Evolutionary conservation across 2,797 vertebrate genomes (phyloP), one percentile per base, ranked within the genome.

Genomic region (Nannoperca obscura): DNA sequence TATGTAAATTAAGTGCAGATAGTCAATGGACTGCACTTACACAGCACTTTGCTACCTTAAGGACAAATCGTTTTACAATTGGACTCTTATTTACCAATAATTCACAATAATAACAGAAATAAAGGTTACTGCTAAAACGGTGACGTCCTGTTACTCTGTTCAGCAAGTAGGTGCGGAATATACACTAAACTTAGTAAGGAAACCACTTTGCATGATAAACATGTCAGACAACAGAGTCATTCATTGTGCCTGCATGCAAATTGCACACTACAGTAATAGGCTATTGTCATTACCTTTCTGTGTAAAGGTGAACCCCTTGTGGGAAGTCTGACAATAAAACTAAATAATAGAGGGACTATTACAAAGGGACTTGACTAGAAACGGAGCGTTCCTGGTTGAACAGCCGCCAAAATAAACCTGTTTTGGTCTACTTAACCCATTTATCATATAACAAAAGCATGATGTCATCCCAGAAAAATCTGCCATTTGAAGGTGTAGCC

Each of bases 381-480:
- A 8, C 42, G 17, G 11, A 27, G 52, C 50, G 44, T 69, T 53
- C 10, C 42, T 20, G 13, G 50, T 4, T 75, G 57, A 53, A 62
- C 50, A 1, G 42, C 17, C 12, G 61, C 62, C 59, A 80, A 80
- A 77, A 74, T 12, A 62, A 74, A 80, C 72, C 40, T 49, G 6
- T 53, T 55, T 36, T 15, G 42, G 54, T 62, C 77, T 89, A 71
- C 74, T 81, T 66, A 44, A 53, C 15, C 22, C 54, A 76, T 82
- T 71, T 73, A 57, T 71, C 80, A 68, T 12, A 20, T 5, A 57
- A 57, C 78, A 76, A 87, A 89, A 80, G 85, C 80, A 93, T 94
- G 92, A 93, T 90, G 92, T 94, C 90, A 93, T 91, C 85, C 71
- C 27, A 24, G 42, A 78, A 83, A 83, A 78, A 83, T 77, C 83